Evolutionary conservation across 2,113 vertebrate genomes (phyloP), one percentile per base, ranked within the genome.

Genomic region (Gambusia holbrooki): DNA sequence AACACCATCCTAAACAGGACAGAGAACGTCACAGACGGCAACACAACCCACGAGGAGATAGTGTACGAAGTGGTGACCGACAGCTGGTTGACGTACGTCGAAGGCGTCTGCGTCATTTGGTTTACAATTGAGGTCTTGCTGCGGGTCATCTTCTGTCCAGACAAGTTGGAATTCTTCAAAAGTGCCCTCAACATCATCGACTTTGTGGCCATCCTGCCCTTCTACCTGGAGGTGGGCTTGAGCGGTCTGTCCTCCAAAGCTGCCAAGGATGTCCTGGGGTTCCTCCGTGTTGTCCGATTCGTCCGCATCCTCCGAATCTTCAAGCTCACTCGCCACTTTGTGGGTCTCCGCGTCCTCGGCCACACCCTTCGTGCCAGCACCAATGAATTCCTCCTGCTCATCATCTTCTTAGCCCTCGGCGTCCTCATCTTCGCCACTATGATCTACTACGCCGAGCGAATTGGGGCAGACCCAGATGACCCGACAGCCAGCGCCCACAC

Each of bases 351-450:
- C 0, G 97, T 99, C 9, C 88, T 99, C 63, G 97, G 97, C 11
- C 97, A 99, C 93, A 99, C 97, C 0, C 89, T 99, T 0, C 93
- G 96, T 0, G 97, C 97, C 92, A 98, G 97, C 94, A 99, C 97
- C 88, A 99, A 98, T 5, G 97, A 99, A 80, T 99, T 99, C 92
- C 93, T 98, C 37, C 94, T 99, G 15, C 95, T 99, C 9, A 97
- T 99, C 84, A 99, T 99, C 86, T 99, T 99, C 92, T 88, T 99
- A 3, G 97, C 97, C 90, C 81, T 99, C 0, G 97, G 97, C 0
- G 97, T 99, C 11, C 91, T 99, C 63, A 99, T 99, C 80, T 99
- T 98, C 11, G 97, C 97, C 94, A 98, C 97, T 32, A 98, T 98
- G 97, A 99, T 99, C 83, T 99, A 98, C 84, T 99, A 98, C 12